Conservation (phyloP, 1,140 invertebrate species). For the Helicorthomorpha holstii region DNA sequence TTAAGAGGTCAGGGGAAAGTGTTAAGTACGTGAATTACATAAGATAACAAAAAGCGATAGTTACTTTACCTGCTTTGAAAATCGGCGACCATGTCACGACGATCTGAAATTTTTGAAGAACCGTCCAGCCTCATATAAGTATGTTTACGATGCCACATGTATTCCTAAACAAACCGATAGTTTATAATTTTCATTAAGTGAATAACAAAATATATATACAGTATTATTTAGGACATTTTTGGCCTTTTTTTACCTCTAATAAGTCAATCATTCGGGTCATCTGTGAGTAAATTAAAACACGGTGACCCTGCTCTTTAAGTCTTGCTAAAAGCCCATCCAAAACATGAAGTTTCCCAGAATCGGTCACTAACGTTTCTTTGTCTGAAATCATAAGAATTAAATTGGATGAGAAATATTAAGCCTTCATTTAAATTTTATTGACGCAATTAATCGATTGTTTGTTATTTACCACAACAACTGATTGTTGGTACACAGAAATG, state of each 20-base stretch:
- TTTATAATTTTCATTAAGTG: neutral
- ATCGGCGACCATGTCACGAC: slow-evolving; percentile 82
- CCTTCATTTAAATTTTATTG: too few relatives aligned
- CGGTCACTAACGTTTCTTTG: slow-evolving; percentile 75
- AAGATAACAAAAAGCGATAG: too few relatives aligned
- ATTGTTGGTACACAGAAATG: too few relatives aligned
- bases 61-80: slow-evolving; percentile 58
- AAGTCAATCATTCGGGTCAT: slow-evolving; percentile 96
- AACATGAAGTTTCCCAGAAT: slow-evolving; percentile 82
- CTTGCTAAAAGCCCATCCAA: slow-evolving; percentile 64
- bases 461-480: too few relatives aligned
- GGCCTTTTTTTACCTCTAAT: slow-evolving; percentile 48
- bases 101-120: slow-evolving; percentile 77
- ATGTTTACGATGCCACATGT: slow-evolving; percentile 81
- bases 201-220: neutral
- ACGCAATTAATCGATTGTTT: too few relatives aligned
- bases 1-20: too few relatives aligned
- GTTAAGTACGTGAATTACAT: too few relatives aligned
- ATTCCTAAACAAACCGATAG: slow-evolving; percentile 43
- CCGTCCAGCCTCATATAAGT: slow-evolving; percentile 84
- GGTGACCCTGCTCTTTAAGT: slow-evolving; percentile 69
- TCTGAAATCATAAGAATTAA: slow-evolving; percentile 31
- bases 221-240: neutral
- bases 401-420: too few relatives aligned
- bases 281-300: slow-evolving; percentile 90